Evolutionary conservation across 2,888 invertebrate species (phyloP), one percentile per base, ranked within the genome.

Genomic region (Melolontha melolontha): DNA sequence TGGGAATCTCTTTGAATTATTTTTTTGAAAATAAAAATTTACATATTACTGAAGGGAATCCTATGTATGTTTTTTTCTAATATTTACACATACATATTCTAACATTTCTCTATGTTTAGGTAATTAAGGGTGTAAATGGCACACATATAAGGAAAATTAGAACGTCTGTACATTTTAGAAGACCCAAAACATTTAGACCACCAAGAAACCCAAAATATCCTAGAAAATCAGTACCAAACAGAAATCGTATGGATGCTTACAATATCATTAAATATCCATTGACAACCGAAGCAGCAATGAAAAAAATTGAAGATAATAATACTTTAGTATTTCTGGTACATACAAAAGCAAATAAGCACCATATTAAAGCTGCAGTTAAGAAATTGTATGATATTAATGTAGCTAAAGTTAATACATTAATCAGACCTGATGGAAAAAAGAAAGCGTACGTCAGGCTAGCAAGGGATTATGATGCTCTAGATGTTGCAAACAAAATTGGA

Each of bases 221-320:
- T 2, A 91, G 96, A 82, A 97, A 96, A 85, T 95, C 96, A 68
- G 93, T 97, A 64, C 97, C 98, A 7, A 92, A 90, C 80, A 91
- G 96, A 82, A 94, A 92, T 85, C 92, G 96, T 75, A 94, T 98
- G 93, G 98, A 98, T 87, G 95, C 97, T 64, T 98, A 92, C 86
- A 95, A 96, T 81, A 97, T 98, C 83, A 96, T 99, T 80, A 98
- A 98, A 85, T 97, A 91, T 84, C 99, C 99, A 34, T 86, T 99
- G 84, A 99, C 99, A 64, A 99, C 98, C 82, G 99, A 99, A 89
- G 98, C 98, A 7, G 98, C 99, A 64, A 99, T 99, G 99, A 99
- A 99, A 86, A 99, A 99, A 84, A 99, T 99, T 85, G 99, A 99
- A 86, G 99, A 99, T 83, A 98, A 98, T 86, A 99, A 99, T 87